Percentiles rank a stretch among this genome's conserved stretches.
phyloP scores from a whole-genome alignment of 1,140 invertebrate species.

The Nasonia giraulti region DNA sequence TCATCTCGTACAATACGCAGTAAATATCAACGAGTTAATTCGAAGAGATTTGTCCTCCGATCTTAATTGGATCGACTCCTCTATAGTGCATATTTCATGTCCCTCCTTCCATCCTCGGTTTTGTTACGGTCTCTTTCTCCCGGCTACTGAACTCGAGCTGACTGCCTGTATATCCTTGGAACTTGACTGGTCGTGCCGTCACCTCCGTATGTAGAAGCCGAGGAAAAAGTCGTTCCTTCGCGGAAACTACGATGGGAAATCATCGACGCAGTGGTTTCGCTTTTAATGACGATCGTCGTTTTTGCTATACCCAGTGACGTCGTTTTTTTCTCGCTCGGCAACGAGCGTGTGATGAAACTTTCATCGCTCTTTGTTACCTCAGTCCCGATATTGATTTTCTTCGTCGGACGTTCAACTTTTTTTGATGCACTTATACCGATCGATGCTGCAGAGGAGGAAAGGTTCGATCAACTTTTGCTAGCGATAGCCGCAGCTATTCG shows the following conservation, averaged over 20 bases:
- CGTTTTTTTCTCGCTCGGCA: neutral
- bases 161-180: neutral
- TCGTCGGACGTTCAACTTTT: too few species aligned
- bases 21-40: slow-evolving; percentile 35
- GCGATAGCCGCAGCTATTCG: neutral
- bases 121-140: slow-evolving; percentile 42
- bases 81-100: neutral
- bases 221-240: neutral
- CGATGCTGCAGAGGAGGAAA: too few species aligned
- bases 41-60: slow-evolving; percentile 27
- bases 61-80: slow-evolving; percentile 40
- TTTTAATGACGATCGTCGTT: neutral
- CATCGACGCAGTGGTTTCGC: neutral
- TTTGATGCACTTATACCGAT: too few species aligned
- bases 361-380: neutral
- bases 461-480: neutral
- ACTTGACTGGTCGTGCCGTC: neutral
- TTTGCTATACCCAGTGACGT: neutral
- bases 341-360: neutral
- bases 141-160: slow-evolving; percentile 46
- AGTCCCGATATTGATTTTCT: neutral
- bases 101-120: slow-evolving; percentile 12
- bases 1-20: neutral
- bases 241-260: neutral
- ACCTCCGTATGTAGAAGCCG: neutral